These are phyloP conservation scores for Brachionus rubens DNA, from an alignment of 1,140 invertebrate genomes.

Conservation along the genomic window DNA sequence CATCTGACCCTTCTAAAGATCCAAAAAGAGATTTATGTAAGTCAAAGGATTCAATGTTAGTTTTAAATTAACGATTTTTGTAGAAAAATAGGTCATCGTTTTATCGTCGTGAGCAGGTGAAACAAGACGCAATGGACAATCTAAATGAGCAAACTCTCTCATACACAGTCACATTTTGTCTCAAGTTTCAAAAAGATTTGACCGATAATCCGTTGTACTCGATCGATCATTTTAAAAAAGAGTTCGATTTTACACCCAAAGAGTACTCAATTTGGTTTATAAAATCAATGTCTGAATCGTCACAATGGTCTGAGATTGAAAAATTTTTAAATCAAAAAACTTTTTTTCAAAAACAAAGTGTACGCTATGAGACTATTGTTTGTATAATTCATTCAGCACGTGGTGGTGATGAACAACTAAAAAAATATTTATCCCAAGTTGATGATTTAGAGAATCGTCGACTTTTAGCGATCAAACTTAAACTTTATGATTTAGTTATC, in stretches of 20 bases:
- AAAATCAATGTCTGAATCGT: conserved; percentile 6
- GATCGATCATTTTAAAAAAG: conserved; percentile 29
- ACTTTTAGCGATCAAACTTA: background rate
- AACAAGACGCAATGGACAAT: background rate
- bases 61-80: conserved; percentile 9
- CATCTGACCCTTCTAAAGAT: conserved; percentile 19
- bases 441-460: background rate
- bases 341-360: conserved; percentile 13
- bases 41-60: background rate
- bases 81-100: background rate
- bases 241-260: background rate
- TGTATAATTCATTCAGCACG: background rate
- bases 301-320: conserved; percentile 14
- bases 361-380: conserved; percentile 13
- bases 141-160: conserved; percentile 1
- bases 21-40: conserved; percentile 33
- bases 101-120: background rate
- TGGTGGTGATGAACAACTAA: background rate
- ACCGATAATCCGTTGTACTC: background rate
- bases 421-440: conserved; percentile 9
- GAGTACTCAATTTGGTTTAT: conserved; percentile 15
- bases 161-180: background rate
- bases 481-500: background rate
- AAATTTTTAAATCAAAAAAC: background rate
- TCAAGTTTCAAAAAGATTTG: conserved; percentile 5